Conservation (phyloP, 1,140 invertebrate species). For the Epicauta chinensis region DNA sequence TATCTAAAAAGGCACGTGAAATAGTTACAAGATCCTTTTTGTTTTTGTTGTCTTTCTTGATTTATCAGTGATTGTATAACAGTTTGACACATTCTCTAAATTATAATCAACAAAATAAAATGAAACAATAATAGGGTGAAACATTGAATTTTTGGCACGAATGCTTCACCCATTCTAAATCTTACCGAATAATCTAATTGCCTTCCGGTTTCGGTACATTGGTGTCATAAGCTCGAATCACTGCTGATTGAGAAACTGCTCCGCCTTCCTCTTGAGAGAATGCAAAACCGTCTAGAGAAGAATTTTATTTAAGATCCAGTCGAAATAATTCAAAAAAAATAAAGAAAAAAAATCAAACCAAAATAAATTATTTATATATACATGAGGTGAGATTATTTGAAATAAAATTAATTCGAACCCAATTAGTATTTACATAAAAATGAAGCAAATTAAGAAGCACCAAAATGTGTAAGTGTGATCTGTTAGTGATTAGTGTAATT, state of each 20-base stretch:
- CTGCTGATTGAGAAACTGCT: slow-evolving; percentile 83
- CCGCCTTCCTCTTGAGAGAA: slow-evolving; percentile 99
- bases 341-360: not conserved
- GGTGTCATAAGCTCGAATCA: slow-evolving; percentile 90
- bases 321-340: not conserved
- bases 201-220: slow-evolving; percentile 76
- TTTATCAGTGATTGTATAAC: not conserved
- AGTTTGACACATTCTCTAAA: not conserved
- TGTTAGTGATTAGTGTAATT: slow-evolving; percentile 25
- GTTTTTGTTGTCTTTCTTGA: not conserved
- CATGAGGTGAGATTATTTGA: not conserved
- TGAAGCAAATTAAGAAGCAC: not conserved
- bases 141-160: not conserved
- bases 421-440: not conserved
- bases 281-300: slow-evolving; percentile 85
- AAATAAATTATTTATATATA: not conserved
- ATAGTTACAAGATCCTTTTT: not conserved
- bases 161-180: too few relatives aligned
- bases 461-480: not conserved
- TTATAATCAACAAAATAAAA: slow-evolving; percentile 1
- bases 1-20: too few relatives aligned
- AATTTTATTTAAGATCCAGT: not conserved
- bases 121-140: not conserved
- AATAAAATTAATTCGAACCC: not conserved
- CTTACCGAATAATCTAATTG: slow-evolving; percentile 47